Conservation (phyloP, 2,113 vertebrate species). For the Cyprinodon brontotheroides region DNA sequence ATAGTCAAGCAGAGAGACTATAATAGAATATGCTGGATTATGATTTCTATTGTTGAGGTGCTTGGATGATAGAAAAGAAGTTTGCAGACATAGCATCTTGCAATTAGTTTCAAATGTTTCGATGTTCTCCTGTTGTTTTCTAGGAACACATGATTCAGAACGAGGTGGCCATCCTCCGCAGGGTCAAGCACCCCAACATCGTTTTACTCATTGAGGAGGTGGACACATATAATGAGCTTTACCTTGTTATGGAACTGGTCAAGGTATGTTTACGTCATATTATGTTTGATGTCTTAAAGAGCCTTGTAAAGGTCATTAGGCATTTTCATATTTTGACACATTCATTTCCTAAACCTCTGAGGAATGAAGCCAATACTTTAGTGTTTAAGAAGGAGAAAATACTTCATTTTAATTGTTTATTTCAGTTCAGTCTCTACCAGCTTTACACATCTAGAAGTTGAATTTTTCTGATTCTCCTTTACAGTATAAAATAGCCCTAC, state of each 20-base stretch:
- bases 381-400: neutral
- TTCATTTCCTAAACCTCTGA: neutral
- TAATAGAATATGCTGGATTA: neutral
- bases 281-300: neutral
- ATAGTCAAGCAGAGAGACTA: neutral
- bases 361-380: neutral
- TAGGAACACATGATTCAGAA: slow-evolving; percentile 99
- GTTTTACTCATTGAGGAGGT: slow-evolving; percentile 97
- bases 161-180: slow-evolving; percentile 94
- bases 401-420: neutral
- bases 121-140: slow-evolving; percentile 24
- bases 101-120: neutral
- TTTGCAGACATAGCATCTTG: neutral
- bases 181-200: slow-evolving; percentile 97
- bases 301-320: neutral
- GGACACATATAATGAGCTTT: slow-evolving; percentile 95
- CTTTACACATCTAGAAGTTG: neutral
- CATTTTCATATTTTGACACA: slow-evolving; percentile 5
- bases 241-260: slow-evolving; percentile 98
- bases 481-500: neutral
- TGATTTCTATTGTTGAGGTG: neutral
- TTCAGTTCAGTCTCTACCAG: neutral
- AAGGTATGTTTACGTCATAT: slow-evolving; percentile 81
- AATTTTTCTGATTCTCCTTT: neutral
- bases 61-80: neutral